Base-by-base conservation (phyloP, 2,888 invertebrate genomes). In the Mesochorus sp. region DNA sequence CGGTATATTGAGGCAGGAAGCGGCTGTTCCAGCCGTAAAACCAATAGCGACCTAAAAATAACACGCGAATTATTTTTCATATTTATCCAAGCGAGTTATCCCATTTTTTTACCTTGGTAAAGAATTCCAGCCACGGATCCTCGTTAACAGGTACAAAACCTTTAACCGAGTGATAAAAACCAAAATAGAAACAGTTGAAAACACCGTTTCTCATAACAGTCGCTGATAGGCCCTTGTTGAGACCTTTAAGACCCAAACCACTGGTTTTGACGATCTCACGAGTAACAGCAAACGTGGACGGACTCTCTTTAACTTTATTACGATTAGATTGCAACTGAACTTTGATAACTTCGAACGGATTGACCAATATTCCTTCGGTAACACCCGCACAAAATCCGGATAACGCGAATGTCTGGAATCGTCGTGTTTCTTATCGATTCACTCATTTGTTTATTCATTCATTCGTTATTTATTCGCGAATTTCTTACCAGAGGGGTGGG, bases 331-430 rank as follows among this genome's bases (percentile, higher is more conserved):
- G 97, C 78, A 97, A 91, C 0, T 94, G 94, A n/a, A 98, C 97
- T 93, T 98, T 99, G 0, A 99, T 97, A 31, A 98, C 97, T 93
- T 98, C 98, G 90, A 98, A 98, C 0, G 98, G 98, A 92, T 98
- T 98, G 0, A 98, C 96, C 67, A 98, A 93, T 79, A 98, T 93
- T 3, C 96, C 97, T 92, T 98, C 98, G n/a, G 98, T 96, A 1
- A 97, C 91, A 57, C 98, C 98, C 51, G 98, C 96, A 72, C 95
- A 95, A 8, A 98, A 92, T 44, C 98, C 98, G 78, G 98, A 97
- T 85, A 97, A 90, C 1, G 97, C 95, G 91, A 96, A 97, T 14
- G 97, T 96, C 96, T 98, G 91, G 62, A 93, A 92, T 47, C 14
- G n/a, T n/a, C n/a, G n/a, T n/a, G n/a, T n/a, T n/a, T n/a, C n/a